Base-by-base conservation (phyloP, 2,888 invertebrate species). In the Ophioninae sp. region DNA sequence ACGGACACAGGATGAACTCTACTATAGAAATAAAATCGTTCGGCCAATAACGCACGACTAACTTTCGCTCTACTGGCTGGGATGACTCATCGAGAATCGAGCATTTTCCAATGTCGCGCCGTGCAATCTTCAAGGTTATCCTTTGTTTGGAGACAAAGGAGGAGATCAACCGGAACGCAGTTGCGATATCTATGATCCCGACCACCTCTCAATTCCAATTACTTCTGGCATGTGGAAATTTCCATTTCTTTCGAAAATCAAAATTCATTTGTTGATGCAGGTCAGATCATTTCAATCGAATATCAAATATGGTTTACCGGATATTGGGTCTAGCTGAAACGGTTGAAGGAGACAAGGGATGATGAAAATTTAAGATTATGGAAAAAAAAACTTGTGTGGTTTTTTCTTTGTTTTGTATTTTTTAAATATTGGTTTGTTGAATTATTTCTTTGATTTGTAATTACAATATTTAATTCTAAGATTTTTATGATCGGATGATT, bases 31-130 rank as follows among this genome's bases (percentile, higher is more conserved):
- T 20, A 67, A 39, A 81, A 65, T 70, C 78, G 62, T 41, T 76
- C 62, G 73, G 69, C 64, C 62, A 62, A 44, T 44, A 56, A 74
- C 30, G 50, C 20, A 73, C 70, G 78, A 56, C 59, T 56, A 57
- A 61, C 44, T 41, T 76, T 69, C 56, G 62, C 73, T 62, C 73
- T 30, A 10, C 75, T 39, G 21, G 37, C 56, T 59, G n/a, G 61
- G 62, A 69, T 68, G 65, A 79, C 75, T 75, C 79, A 74, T 67
- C 59, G 44, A 8, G 10, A 17, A 20, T 37, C 6, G 39, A 79
- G 50, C n/a, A 64, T 67, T 73, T 74, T 79, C 30, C 74, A 61
- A 44, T 68, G 79, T 79, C 61, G 73, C 74, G 39, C 50, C 74
- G 59, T 23, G 37, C 65, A 61, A 61, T 74, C 74, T 30, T 74